Conservation (phyloP, 1,140 invertebrate species). For the Micrasema minimum region DNA sequence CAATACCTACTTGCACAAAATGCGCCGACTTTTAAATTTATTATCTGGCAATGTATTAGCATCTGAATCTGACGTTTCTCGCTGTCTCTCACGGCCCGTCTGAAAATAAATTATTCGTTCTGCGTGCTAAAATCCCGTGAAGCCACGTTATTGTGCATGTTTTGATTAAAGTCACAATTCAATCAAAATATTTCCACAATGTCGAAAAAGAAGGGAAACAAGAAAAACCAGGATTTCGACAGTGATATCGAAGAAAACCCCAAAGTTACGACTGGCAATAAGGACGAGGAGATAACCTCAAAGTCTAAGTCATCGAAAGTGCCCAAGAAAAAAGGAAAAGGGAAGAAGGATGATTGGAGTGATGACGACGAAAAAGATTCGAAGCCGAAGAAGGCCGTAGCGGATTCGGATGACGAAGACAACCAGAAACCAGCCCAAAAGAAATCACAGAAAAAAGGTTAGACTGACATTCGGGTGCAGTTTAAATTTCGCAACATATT, state of each 20-base stretch:
- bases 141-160: conserved; percentile 47
- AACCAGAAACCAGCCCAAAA: conserved; percentile 61
- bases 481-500: no score
- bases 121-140: conserved; percentile 27
- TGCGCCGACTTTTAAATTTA: not conserved
- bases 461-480: not conserved
- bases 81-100: not conserved
- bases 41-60: not conserved
- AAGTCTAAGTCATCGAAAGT: conserved; percentile 63
- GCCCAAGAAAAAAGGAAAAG: conserved; percentile 64
- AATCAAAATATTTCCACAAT: conserved; percentile 55
- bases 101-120: conserved; percentile 5
- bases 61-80: conserved; percentile 8
- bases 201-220: conserved; percentile 72
- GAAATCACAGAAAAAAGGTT: conserved; percentile 68
- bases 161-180: conserved; percentile 42
- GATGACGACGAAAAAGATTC: conserved; percentile 63
- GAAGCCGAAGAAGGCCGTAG: conserved; percentile 56
- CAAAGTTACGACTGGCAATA: conserved; percentile 53
- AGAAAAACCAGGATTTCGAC: conserved; percentile 70
- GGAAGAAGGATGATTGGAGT: conserved; percentile 64
- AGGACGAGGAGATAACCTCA: conserved; percentile 65
- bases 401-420: conserved; percentile 64
- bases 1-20: no score
- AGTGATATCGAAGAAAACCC: conserved; percentile 68